These are phyloP conservation scores for Oophaga pumilio DNA, from an alignment of 2,113 vertebrate genomes.

Conservation along the genomic window DNA sequence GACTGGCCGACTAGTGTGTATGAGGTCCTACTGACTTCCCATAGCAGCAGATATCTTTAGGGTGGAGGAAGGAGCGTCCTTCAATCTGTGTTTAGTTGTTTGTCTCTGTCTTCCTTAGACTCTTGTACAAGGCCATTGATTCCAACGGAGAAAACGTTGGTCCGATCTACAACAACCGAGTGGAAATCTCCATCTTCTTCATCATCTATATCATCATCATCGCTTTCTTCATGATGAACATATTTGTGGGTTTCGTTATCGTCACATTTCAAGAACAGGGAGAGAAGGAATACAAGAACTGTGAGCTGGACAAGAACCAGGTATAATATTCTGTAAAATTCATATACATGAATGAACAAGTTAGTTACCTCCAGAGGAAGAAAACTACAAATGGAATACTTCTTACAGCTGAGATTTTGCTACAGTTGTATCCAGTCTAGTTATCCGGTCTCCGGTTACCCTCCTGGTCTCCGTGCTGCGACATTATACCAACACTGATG, in stretches of 20 bases:
- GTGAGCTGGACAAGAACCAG: slow-evolving; percentile 99
- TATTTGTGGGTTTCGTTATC: slow-evolving; percentile 99
- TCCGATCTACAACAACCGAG: slow-evolving; percentile 95
- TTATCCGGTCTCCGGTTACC: no score
- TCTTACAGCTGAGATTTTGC: not conserved
- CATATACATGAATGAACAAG: not conserved
- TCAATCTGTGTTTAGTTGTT: not conserved
- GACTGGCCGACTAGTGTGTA: no score
- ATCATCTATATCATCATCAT: slow-evolving; percentile 99
- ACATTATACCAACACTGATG: not conserved
- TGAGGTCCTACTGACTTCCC: no score
- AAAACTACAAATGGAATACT: not conserved
- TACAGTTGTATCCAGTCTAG: no score
- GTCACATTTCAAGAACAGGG: slow-evolving; percentile 99
- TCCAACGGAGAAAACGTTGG: slow-evolving; percentile 94
- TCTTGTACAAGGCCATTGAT: slow-evolving; percentile 96
- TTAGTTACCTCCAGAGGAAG: not conserved
- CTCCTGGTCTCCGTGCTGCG: not conserved
- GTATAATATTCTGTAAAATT: slow-evolving; percentile 68
- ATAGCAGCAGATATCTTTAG: no score
- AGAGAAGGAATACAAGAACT: slow-evolving; percentile 99
- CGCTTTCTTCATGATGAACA: slow-evolving; percentile 99
- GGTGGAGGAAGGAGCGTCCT: no score
- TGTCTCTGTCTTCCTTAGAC: slow-evolving; percentile 68
- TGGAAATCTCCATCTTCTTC: slow-evolving; percentile 99